Evolutionary conservation across 2,113 vertebrate genomes (phyloP).

Genomic region (Aphyosemion australe): DNA sequence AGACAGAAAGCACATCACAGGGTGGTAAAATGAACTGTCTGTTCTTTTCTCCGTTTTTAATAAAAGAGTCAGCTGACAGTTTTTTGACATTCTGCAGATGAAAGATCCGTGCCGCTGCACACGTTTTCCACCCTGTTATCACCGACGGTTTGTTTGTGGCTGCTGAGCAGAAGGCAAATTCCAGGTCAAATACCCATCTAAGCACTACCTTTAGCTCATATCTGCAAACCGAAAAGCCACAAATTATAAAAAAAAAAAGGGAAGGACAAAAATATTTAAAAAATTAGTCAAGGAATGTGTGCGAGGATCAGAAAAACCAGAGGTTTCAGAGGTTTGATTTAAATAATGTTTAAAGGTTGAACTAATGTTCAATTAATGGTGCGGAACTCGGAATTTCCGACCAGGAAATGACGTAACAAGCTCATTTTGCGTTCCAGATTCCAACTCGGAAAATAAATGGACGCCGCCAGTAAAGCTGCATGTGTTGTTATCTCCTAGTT

Average conservation of each 20-base stretch:
- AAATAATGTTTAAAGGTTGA: no score
- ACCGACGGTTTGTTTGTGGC: slow-evolving; percentile 39
- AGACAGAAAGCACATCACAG: slow-evolving; percentile 37
- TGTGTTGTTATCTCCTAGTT: no score
- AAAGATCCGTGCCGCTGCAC: slow-evolving; percentile 49
- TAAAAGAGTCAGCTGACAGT: slow-evolving; percentile 37
- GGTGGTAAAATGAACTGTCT: slow-evolving; percentile 21
- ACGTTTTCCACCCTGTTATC: slow-evolving; percentile 69
- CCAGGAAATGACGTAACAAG: no score
- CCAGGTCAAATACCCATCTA: slow-evolving; percentile 35
- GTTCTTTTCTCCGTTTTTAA: slow-evolving; percentile 50
- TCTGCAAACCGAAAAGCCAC: slow-evolving; percentile 52
- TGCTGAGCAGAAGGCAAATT: slow-evolving; percentile 56
- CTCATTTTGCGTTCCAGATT: no score
- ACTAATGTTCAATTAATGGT: no score
- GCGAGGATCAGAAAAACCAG: no score
- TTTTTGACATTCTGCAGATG: slow-evolving; percentile 48
- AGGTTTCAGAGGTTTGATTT: not conserved
- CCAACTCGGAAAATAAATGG: no score
- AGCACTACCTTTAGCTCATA: slow-evolving; percentile 53
- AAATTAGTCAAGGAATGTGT: slow-evolving; percentile 17
- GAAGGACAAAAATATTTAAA: not conserved
- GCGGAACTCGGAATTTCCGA: no score
- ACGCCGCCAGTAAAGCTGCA: no score
- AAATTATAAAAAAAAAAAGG: slow-evolving; percentile 47